phyloP scores from a whole-genome alignment of 2,888 invertebrate genomes.

The Meta bourneti region DNA sequence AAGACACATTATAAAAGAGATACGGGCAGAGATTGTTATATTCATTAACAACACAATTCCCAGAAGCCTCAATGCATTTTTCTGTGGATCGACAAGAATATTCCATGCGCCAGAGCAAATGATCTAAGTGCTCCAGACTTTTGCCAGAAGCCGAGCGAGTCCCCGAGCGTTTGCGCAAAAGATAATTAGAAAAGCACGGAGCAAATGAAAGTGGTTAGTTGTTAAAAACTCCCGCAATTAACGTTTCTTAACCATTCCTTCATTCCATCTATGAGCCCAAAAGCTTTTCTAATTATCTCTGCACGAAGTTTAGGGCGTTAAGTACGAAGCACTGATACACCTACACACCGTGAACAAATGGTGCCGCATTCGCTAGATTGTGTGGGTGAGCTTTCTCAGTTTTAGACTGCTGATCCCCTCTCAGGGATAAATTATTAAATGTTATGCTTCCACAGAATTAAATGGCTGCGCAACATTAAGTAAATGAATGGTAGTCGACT shows the following conservation, averaged over 20 bases:
- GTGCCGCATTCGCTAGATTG: too few relatives aligned
- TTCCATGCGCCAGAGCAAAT: not conserved
- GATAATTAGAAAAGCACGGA: not conserved
- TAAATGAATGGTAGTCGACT: not conserved
- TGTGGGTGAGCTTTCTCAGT: too few relatives aligned
- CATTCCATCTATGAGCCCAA: not conserved
- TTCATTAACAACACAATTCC: not conserved
- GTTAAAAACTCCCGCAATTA: not conserved
- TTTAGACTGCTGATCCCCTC: too few relatives aligned
- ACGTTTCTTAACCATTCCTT: not conserved
- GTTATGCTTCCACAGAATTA: not conserved
- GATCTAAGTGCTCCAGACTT: not conserved
- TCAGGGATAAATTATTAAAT: not conserved
- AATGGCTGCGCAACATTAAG: not conserved
- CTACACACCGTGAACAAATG: too few relatives aligned
- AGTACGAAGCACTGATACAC: not conserved
- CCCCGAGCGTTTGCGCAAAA: not conserved
- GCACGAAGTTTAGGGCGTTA: not conserved
- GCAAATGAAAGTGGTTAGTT: not conserved
- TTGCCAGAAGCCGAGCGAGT: not conserved
- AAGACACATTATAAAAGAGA: too few relatives aligned
- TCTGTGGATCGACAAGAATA: not conserved
- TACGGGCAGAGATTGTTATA: not conserved
- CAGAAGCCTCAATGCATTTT: not conserved
- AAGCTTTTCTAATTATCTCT: not conserved